Conservation (phyloP, 2,113 vertebrate genomes). For the Eolophus roseicapilla region DNA sequence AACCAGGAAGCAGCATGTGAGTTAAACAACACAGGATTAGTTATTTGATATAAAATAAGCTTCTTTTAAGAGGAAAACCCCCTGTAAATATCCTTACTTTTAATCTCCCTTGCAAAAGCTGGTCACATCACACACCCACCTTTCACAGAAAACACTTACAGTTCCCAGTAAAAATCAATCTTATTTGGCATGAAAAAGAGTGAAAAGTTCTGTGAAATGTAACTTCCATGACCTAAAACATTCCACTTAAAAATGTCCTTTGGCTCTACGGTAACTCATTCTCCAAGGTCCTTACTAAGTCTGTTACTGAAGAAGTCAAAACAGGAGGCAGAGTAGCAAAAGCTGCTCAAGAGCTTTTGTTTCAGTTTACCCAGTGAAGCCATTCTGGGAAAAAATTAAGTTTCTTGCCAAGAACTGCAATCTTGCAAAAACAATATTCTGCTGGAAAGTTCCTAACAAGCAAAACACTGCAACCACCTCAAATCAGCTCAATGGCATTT, state of each 20-base stretch:
- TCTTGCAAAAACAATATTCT: constrained; percentile 43
- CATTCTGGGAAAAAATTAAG: constrained; percentile 15
- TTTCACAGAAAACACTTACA: background rate
- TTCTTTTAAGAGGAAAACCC: background rate
- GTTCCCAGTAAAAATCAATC: background rate
- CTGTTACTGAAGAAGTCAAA: constrained; percentile 3
- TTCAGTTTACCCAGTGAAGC: constrained; percentile 48
- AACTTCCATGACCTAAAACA: background rate
- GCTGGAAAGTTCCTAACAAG: constrained; percentile 38
- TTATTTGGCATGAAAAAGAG: background rate
- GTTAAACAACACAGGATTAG: background rate
- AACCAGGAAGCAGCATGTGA: background rate
- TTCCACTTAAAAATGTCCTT: background rate
- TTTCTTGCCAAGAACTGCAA: constrained; percentile 48
- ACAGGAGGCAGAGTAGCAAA: background rate
- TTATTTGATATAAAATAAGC: background rate
- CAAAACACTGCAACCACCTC: constrained; percentile 20
- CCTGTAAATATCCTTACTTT: background rate
- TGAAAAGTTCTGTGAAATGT: background rate
- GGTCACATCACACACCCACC: background rate
- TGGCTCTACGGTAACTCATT: background rate
- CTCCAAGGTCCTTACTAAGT: background rate
- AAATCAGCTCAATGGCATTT: background rate
- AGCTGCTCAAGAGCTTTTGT: constrained; percentile 24
- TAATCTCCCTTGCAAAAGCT: background rate